Conservation (phyloP, 2,113 vertebrate genomes). For the Notechis scutatus region DNA sequence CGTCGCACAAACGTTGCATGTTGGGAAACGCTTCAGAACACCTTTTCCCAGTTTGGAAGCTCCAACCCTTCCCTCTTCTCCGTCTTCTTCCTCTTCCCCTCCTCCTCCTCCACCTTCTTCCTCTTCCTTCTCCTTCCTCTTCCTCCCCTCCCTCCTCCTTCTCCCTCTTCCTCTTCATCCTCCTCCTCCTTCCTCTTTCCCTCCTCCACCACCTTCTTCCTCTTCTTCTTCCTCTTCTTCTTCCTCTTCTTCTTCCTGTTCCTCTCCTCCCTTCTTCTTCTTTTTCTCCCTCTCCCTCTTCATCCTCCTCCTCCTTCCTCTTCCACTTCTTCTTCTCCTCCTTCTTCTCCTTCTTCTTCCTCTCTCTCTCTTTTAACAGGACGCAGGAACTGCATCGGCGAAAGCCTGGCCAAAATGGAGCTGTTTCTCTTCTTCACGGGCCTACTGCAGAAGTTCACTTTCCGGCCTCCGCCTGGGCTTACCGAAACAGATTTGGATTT, state of each 20-base stretch:
- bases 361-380: slow-evolving; percentile 52
- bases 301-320: no score
- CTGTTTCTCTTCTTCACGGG: slow-evolving; percentile 70
- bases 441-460: slow-evolving; percentile 66
- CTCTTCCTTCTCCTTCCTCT: fast-evolving
- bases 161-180: not conserved
- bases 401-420: slow-evolving; percentile 70
- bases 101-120: not conserved
- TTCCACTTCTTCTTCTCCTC: no score
- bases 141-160: fast-evolving
- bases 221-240: not conserved
- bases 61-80: not conserved
- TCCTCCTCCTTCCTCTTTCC: not conserved
- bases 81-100: not conserved
- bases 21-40: not conserved
- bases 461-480: slow-evolving; percentile 62
- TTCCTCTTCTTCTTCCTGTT: not conserved
- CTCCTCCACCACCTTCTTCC: not conserved
- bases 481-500: slow-evolving; percentile 59
- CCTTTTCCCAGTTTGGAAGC: not conserved
- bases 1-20: not conserved
- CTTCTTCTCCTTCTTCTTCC: no score
- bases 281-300: not conserved
- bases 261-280: not conserved
- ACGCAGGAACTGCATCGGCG: slow-evolving; percentile 68